phyloP scores from a whole-genome alignment of 2,888 invertebrate genomes.

The Andricus quercusramuli region DNA sequence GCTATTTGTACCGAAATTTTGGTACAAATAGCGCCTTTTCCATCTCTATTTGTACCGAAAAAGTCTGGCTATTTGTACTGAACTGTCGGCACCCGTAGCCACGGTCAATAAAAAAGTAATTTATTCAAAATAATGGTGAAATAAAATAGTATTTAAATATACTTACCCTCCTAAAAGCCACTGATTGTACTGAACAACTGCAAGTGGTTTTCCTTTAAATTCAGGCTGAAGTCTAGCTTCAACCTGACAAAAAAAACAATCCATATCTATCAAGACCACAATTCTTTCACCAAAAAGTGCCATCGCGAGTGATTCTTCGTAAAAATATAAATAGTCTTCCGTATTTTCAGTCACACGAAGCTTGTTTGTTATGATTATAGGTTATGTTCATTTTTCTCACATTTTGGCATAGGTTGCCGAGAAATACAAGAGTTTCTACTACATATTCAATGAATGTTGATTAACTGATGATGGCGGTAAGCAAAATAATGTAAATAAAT shows the following conservation, averaged over 20 bases:
- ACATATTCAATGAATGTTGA: background rate
- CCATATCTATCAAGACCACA: conserved; percentile 97
- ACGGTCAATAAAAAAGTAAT: background rate
- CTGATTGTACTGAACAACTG: conserved; percentile 97
- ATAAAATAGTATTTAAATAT: conserved; percentile 16
- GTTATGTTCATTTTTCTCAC: background rate
- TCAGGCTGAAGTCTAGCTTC: conserved; percentile 94
- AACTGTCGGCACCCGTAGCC: too few relatives aligned
- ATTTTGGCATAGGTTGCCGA: background rate
- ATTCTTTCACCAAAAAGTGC: conserved; percentile 82
- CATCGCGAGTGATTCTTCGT: conserved; percentile 70
- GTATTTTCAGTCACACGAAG: background rate
- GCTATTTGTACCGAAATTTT: too few relatives aligned
- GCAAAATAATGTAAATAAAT: background rate
- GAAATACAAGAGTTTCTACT: background rate
- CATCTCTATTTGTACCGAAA: too few relatives aligned
- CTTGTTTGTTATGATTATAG: background rate
- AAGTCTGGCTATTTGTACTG: too few relatives aligned
- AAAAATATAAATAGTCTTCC: background rate
- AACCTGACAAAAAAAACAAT: conserved; percentile 99
- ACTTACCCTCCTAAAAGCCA: conserved; percentile 96
- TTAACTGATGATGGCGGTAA: background rate
- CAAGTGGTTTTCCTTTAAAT: conserved; percentile 92
- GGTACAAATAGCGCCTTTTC: too few relatives aligned
- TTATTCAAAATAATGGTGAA: conserved; percentile 11